Percentiles rank a stretch among this genome's conserved stretches.
These are phyloP conservation scores for Diogma glabrata DNA, from an alignment of 2,888 invertebrate genomes.

Conservation along the genomic window DNA sequence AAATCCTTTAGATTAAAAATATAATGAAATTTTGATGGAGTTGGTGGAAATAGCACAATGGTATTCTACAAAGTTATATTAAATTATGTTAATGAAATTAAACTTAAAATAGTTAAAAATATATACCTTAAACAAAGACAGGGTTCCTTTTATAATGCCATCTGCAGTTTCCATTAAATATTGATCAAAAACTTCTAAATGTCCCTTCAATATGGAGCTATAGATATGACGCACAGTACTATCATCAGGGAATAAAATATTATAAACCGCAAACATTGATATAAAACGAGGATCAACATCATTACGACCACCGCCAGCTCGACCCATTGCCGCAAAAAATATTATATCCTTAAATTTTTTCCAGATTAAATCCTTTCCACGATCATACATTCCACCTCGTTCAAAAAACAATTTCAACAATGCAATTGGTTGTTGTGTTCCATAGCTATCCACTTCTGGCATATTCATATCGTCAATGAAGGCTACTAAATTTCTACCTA, in stretches of 20 bases:
- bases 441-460: conserved; percentile 70
- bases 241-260: conserved; percentile 73
- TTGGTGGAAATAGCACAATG: conserved; percentile 70
- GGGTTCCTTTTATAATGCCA: conserved; percentile 62
- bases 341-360: conserved; percentile 68
- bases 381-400: conserved; percentile 77
- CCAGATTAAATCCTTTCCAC: conserved; percentile 83
- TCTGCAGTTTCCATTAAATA: conserved; percentile 53
- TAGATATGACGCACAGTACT: conserved; percentile 71
- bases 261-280: conserved; percentile 80
- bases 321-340: conserved; percentile 75
- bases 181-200: conserved; percentile 55
- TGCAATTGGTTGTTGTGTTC: conserved; percentile 90
- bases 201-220: conserved; percentile 67
- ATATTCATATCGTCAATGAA: conserved; percentile 94
- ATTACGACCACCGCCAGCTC: conserved; percentile 80
- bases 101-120: neutral
- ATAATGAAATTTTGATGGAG: conserved; percentile 89
- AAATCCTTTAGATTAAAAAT: conserved; percentile 87
- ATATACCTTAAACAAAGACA: conserved; percentile 66
- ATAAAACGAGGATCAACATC: conserved; percentile 85
- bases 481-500: conserved; percentile 77
- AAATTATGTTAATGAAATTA: neutral
- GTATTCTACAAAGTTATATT: conserved; percentile 41
- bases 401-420: conserved; percentile 83